These are phyloP conservation scores for Cheilosia impressa DNA, from an alignment of 2,888 invertebrate species.

Conservation along the genomic window DNA sequence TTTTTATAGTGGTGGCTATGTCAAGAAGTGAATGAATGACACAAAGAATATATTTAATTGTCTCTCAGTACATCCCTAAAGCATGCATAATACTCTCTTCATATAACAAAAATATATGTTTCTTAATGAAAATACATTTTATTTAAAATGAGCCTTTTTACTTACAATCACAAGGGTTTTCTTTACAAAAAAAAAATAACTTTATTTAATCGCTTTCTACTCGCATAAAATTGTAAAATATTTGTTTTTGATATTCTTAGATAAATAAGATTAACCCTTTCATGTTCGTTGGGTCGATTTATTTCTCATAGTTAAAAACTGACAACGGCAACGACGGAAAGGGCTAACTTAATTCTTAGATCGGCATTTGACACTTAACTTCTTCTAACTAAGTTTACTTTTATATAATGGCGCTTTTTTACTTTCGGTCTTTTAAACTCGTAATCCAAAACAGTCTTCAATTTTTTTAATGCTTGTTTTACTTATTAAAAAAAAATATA, in stretches of 20 bases:
- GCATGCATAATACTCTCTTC: neutral
- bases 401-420: slow-evolving; percentile 38
- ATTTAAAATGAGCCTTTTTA: slow-evolving; percentile 35
- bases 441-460: slow-evolving; percentile 62
- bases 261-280: slow-evolving; percentile 1
- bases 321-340: neutral
- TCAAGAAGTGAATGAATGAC: no score
- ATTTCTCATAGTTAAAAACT: neutral
- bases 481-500: slow-evolving; percentile 22
- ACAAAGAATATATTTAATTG: no score
- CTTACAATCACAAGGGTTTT: slow-evolving; percentile 57
- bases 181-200: slow-evolving; percentile 34
- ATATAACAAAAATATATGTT: neutral
- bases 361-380: slow-evolving; percentile 1
- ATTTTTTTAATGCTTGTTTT: slow-evolving; percentile 30
- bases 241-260: slow-evolving; percentile 11
- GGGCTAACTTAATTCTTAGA: slow-evolving; percentile 5
- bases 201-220: slow-evolving; percentile 13
- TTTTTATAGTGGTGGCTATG: no score
- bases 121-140: slow-evolving; percentile 37
- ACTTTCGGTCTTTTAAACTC: slow-evolving; percentile 4
- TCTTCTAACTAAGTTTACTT: slow-evolving; percentile 5
- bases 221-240: slow-evolving; percentile 18
- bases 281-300: neutral
- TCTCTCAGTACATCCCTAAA: no score